Conservation (phyloP, 2,797 vertebrate species). For the Valencia hispanica region DNA sequence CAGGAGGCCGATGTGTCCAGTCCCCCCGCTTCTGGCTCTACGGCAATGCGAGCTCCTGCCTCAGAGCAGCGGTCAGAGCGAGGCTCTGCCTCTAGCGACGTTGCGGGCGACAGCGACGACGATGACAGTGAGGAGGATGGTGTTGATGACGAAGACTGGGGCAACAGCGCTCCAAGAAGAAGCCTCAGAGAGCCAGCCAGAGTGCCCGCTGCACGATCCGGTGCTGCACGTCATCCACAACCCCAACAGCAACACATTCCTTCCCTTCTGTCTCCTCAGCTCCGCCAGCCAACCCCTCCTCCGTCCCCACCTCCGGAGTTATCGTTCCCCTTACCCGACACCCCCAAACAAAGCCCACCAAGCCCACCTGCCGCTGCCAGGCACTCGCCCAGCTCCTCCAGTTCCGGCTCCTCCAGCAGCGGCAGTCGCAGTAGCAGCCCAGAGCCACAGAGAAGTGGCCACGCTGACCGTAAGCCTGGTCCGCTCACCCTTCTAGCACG, state of each 20-base stretch:
- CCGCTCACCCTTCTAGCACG: conserved; percentile 79
- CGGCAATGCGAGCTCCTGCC: conserved; percentile 60
- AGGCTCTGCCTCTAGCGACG: conserved; percentile 66
- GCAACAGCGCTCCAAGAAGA: conserved; percentile 65
- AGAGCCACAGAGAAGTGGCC: conserved; percentile 84
- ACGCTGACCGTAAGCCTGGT: conserved; percentile 80
- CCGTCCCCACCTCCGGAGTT: conserved; percentile 83
- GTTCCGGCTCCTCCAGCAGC: conserved; percentile 83
- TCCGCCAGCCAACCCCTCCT: conserved; percentile 79
- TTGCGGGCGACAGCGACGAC: conserved; percentile 75
- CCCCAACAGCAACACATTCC: conserved; percentile 80
- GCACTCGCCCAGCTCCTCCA: conserved; percentile 79
- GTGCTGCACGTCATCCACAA: conserved; percentile 70
- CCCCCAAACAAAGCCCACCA: conserved; percentile 85
- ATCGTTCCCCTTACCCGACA: conserved; percentile 83
- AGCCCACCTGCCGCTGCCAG: conserved; percentile 78
- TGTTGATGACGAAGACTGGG: conserved; percentile 80
- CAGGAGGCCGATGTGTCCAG: conserved; percentile 71
- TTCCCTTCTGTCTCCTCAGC: conserved; percentile 80
- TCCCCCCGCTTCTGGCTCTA: conserved; percentile 72
- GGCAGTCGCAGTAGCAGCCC: conserved; percentile 85
- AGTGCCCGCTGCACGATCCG: conserved; percentile 65
- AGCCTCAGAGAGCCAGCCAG: conserved; percentile 71
- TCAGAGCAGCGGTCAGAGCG: conserved; percentile 61
- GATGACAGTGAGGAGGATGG: conserved; percentile 76